These are phyloP conservation scores for Palaemon carinicauda DNA, from an alignment of 1,140 invertebrate genomes.

Conservation along the genomic window DNA sequence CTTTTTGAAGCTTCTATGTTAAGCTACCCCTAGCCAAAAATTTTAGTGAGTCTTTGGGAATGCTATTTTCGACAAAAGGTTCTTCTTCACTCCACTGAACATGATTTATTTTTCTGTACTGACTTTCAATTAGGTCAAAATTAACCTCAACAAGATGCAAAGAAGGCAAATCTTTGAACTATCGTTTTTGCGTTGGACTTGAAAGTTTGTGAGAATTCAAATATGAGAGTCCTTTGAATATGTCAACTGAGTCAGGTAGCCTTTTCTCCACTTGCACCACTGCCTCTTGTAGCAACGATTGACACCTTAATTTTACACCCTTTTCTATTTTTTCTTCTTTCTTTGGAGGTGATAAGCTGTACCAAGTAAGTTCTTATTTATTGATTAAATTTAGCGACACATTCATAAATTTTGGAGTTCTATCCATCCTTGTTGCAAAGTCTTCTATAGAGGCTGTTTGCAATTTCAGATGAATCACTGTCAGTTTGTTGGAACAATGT, in stretches of 20 bases:
- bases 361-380: background rate
- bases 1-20: background rate
- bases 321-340: background rate
- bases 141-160: background rate
- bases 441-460: constrained; percentile 51
- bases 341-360: background rate
- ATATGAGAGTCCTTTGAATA: background rate
- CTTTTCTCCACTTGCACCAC: background rate
- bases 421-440: background rate
- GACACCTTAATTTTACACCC: background rate
- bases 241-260: background rate
- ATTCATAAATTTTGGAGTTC: background rate
- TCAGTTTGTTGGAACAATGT: constrained; percentile 27
- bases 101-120: background rate
- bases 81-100: background rate
- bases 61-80: too few relatives aligned
- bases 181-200: background rate
- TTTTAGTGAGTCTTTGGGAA: background rate
- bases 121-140: background rate
- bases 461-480: background rate
- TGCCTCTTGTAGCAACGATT: background rate
- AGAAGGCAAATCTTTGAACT: constrained; percentile 12
- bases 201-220: background rate
- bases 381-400: background rate
- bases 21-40: constrained; percentile 13